phyloP scores from a whole-genome alignment of 2,888 invertebrate genomes.

The Heliconius sara region DNA sequence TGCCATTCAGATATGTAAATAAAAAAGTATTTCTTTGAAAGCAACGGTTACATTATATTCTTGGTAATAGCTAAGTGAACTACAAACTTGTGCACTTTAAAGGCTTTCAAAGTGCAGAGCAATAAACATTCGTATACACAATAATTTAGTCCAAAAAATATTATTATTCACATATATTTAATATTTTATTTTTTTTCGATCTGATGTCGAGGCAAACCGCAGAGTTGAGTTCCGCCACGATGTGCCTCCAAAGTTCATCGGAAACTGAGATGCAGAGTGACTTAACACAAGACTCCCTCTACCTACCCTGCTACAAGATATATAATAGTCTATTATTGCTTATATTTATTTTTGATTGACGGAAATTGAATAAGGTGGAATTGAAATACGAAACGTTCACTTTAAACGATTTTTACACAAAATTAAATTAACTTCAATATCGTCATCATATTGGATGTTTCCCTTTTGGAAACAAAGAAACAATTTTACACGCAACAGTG shows the following conservation, averaged over 20 bases:
- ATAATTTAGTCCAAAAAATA: neutral
- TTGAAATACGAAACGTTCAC: neutral
- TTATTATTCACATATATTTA: neutral
- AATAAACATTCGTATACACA: neutral
- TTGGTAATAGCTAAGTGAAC: neutral
- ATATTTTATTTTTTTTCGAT: neutral
- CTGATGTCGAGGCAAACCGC: no score
- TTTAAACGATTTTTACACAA: slow-evolving; percentile 22
- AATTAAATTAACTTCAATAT: slow-evolving; percentile 36
- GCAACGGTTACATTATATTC: neutral
- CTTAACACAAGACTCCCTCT: no score
- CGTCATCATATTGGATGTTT: slow-evolving; percentile 32
- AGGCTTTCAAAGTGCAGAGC: neutral
- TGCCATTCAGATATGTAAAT: neutral
- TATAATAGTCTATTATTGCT: neutral
- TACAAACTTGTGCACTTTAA: neutral
- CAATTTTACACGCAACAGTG: slow-evolving; percentile 40
- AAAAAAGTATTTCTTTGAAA: neutral
- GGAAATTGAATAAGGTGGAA: neutral
- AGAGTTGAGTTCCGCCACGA: no score
- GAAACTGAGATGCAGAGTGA: no score
- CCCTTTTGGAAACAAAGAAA: slow-evolving; percentile 46
- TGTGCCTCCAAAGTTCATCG: no score
- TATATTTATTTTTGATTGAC: neutral
- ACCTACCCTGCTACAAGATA: no score